A percentile compares a stretch with the other conserved stretches of the same genome.
Conservation (phyloP, 2,888 invertebrate genomes). For the Theretra japonica region DNA sequence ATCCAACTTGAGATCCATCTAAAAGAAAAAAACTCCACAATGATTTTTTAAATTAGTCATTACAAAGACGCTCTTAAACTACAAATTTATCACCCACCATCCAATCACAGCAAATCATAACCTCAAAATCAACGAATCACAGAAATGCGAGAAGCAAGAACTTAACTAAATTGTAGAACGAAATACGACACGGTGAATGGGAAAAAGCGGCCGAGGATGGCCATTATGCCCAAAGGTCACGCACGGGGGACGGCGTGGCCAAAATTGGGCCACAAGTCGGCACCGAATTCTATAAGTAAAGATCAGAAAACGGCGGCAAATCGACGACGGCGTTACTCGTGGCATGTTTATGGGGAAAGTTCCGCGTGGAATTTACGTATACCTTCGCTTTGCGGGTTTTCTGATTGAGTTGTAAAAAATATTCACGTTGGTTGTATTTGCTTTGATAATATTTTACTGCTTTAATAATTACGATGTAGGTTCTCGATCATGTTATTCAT, state of each 20-base stretch:
- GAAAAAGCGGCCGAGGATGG: slow-evolving; percentile 43
- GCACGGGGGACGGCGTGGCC: slow-evolving; percentile 44
- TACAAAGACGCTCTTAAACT: too few species aligned
- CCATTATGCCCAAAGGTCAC: slow-evolving; percentile 50
- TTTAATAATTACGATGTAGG: neutral
- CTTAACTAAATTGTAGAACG: slow-evolving; percentile 44
- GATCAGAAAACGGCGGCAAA: slow-evolving; percentile 43
- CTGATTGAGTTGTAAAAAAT: slow-evolving; percentile 13
- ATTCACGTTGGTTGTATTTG: too few species aligned
- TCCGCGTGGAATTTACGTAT: slow-evolving; percentile 2
- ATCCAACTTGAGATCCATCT: too few species aligned
- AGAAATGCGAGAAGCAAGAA: slow-evolving; percentile 30
- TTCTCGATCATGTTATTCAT: too few species aligned
- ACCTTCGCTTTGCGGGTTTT: slow-evolving; percentile 14
- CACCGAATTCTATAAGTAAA: slow-evolving; percentile 53
- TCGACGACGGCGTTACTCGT: slow-evolving; percentile 8
- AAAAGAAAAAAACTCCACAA: too few species aligned
- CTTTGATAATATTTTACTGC: neutral
- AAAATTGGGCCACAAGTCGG: slow-evolving; percentile 52
- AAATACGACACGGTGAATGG: slow-evolving; percentile 50
- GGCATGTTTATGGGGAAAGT: slow-evolving; percentile 17
- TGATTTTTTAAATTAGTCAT: too few species aligned
- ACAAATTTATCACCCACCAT: neutral
- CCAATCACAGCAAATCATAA: neutral
- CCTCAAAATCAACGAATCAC: slow-evolving; percentile 19